phyloP scores from a whole-genome alignment of 2,888 invertebrate genomes.

The Cantharis rustica region DNA sequence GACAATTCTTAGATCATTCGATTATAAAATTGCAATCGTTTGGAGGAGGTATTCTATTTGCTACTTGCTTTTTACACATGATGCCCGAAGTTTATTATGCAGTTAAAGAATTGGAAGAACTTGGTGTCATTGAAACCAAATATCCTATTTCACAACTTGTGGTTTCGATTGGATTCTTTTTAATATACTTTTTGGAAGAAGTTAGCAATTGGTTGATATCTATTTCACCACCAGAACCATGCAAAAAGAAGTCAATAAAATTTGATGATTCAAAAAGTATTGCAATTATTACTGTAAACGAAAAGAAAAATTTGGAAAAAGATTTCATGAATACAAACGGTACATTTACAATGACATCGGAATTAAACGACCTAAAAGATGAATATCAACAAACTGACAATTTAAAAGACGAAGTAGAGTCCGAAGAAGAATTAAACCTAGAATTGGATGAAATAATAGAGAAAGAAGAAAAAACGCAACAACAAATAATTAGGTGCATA shows the following conservation, averaged over 20 bases:
- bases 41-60: constrained; percentile 79
- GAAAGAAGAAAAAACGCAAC: constrained; percentile 42
- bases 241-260: background rate
- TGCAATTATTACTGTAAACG: background rate
- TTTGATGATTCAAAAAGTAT: background rate
- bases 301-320: background rate
- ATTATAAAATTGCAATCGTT: constrained; percentile 60
- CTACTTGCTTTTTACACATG: constrained; percentile 79
- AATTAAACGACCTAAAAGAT: background rate
- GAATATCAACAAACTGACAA: constrained; percentile 18
- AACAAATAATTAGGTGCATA: constrained; percentile 53
- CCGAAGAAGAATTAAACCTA: constrained; percentile 21
- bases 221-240: constrained; percentile 39
- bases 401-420: background rate
- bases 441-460: constrained; percentile 42
- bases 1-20: constrained; percentile 47
- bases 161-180: constrained; percentile 71
- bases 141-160: constrained; percentile 62
- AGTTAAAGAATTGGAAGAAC: constrained; percentile 52
- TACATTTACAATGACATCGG: background rate
- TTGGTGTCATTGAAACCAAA: constrained; percentile 61
- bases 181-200: constrained; percentile 75
- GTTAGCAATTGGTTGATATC: constrained; percentile 62
- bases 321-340: background rate
- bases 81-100: constrained; percentile 74